These are phyloP conservation scores for Mongoloraphidia duomilia DNA, from an alignment of 2,888 invertebrate genomes.

Conservation along the genomic window DNA sequence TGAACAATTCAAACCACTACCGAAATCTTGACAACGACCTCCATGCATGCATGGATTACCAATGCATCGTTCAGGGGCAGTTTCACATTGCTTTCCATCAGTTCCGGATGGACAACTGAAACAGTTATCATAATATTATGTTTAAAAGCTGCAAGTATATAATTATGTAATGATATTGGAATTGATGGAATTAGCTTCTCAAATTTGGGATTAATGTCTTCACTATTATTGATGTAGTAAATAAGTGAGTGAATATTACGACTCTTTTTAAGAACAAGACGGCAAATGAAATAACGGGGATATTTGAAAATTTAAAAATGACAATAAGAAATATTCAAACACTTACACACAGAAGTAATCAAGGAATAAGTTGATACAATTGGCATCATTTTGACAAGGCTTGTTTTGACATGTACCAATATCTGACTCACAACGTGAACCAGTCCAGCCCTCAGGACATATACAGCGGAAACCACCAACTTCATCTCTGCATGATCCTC, in stretches of 20 bases:
- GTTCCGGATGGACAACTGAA: slow-evolving; percentile 81
- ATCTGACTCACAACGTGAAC: slow-evolving; percentile 70
- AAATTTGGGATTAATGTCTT: too few species aligned
- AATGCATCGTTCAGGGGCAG: slow-evolving; percentile 87
- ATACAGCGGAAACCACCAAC: slow-evolving; percentile 70
- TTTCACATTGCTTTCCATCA: slow-evolving; percentile 93
- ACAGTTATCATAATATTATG: slow-evolving; percentile 11
- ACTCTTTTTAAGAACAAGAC: not conserved
- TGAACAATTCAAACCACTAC: slow-evolving; percentile 87
- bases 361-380: slow-evolving; percentile 82
- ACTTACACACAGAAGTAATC: slow-evolving; percentile 82
- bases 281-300: too few species aligned
- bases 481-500: slow-evolving; percentile 77
- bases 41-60: slow-evolving; percentile 93
- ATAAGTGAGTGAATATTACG: too few species aligned
- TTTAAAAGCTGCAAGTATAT: not conserved
- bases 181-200: too few species aligned
- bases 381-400: slow-evolving; percentile 88
- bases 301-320: slow-evolving; percentile 5
- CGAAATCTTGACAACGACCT: slow-evolving; percentile 90
- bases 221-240: too few species aligned
- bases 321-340: slow-evolving; percentile 8
- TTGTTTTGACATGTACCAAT: slow-evolving; percentile 73
- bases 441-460: slow-evolving; percentile 78
- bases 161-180: too few species aligned